Base-by-base conservation (phyloP, 1,140 invertebrate genomes). In the Samia ricini region DNA sequence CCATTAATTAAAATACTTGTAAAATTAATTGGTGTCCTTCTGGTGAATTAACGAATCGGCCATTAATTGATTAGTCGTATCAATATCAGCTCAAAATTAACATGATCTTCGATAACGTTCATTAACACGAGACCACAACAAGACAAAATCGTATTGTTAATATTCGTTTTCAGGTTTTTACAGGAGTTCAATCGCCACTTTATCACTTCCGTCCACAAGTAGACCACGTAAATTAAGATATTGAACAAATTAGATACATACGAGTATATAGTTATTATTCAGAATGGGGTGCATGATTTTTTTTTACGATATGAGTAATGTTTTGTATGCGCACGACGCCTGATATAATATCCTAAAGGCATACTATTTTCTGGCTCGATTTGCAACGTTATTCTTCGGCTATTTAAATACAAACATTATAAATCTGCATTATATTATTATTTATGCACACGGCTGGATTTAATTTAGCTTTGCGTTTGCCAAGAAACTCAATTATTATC, bases 391-490 rank as follows among this genome's bases (percentile, higher is more conserved):
- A 7, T 15, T 42, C 15, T 15, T 26, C 26, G 3, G 4, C 4
- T 42, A 12, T 36, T 36, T 5, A 42, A 42, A 42, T 42, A 15
- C 1, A 42, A 29, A 42, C 15, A 10, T 42, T 42, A 1, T 15
- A 42, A 12, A 12, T 42, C 12, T 42, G 33, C 33, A 42, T 42
- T 42, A 42, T 42, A 8, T 29, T 29, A 15, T 42, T 42, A 42
- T 42, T 82, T 79, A 77, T 81, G 82, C 85, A 85, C 87, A 83
- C 87, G 80, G 81, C 81, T 83, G 83, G 82, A 86, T 82, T 77
- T n/a, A n/a, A n/a, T n/a, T n/a, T n/a, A n/a, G 87, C 87, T 89
- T 89, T 83, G 87, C 85, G 88, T 88, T 86, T 81, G 79, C 85
- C 81, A 72, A 83, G 12, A 2, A 33, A 56, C 24, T 52, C 51